Evolutionary conservation across 2,113 vertebrate species (phyloP), one percentile per base, ranked within the genome.

Genomic region (Antidorcas marsupialis): DNA sequence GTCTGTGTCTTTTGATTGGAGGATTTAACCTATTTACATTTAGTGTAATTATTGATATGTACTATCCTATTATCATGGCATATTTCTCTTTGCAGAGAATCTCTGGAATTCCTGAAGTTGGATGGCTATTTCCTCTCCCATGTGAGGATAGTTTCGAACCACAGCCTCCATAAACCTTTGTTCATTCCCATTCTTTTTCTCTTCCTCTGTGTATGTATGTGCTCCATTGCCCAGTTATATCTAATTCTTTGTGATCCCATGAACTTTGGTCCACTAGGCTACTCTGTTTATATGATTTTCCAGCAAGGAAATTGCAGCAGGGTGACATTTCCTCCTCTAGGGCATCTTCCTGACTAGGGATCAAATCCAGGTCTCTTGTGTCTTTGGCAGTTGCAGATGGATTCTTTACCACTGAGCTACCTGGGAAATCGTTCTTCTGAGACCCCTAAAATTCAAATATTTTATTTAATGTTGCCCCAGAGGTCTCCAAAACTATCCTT

Each of bases 51-150:
- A 36, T 71, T 39, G n/a, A 39, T 23, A 71, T 39, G n/a, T 23
- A 23, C 0, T 0, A 71, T 71, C 4, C 1, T 36, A 71, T 71
- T 36, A 71, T 36, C n/a, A 36, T 71, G n/a, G 9, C 1, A 0
- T 39, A 5, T 71, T 39, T 71, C n/a, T 36, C 19, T 71, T 36
- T 71, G n/a, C 19, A 23, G n/a, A 2, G 9, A 71, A 5, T 71
- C n/a, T 71, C 67, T 71, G 67, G n/a, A 19, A 10, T 36, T 39
- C 67, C 67, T 71, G 67, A 71, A 71, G 19, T 39, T 36, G 19
- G 19, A 12, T 71, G 19, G 67, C n/a, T 71, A 71, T 71, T 71
- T 71, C n/a, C n/a, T 71, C 39, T 36, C 10, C n/a, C 67, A 39
- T 71, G n/a, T 39, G 67, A 71, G 19, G n/a, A 36, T 19, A 71